Evolutionary conservation across 1,140 invertebrate species (phyloP), one percentile per base, ranked within the genome.

Genomic region (Drosophila rhopaloa): DNA sequence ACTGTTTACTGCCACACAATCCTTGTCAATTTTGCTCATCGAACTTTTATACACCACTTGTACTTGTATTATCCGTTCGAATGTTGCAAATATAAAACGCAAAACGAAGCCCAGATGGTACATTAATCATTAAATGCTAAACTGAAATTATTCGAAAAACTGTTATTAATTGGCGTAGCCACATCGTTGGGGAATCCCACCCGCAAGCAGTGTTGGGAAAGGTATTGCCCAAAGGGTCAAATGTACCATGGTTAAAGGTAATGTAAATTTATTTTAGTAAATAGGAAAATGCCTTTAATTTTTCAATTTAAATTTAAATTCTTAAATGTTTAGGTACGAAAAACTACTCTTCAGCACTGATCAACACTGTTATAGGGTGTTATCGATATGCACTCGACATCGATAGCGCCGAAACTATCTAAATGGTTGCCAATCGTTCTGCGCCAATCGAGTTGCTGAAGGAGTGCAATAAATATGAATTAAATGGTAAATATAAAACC

Each of bases 1-100:
- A 66, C 80, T 76, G 57, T 83, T 79, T 79, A 83, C 80, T 83
- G 80, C 80, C 79, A 81, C 78, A 79, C 59, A 81, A 65, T 84
- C 71, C 60, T 84, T 83, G 81, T 79, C 81, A 83, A 83, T 79
- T 83, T 79, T 83, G 71, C 70, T 75, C 80, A 70, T 70, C 76
- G 80, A 83, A 76, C 66, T 71, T 81, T 79, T 80, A 70, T 71
- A 68, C 50, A 50, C 51, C 41, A 71, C 66, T 70, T 66, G 63
- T 61, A 63, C 51, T 71, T 71, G 54, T 70, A 70, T 57, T 57
- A 19, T 29, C 51, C 37, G 65, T 68, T 68, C 43, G 50, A 71
- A 71, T 71, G 67, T 71, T 71, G 67, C 67, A 71, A 71, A 70
- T 56, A 53, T 71, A 35, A 56, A 56, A 51, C 48, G 27, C 32